These are phyloP conservation scores for Megaceryle torquata DNA, from an alignment of 2,113 vertebrate species.

Conservation along the genomic window DNA sequence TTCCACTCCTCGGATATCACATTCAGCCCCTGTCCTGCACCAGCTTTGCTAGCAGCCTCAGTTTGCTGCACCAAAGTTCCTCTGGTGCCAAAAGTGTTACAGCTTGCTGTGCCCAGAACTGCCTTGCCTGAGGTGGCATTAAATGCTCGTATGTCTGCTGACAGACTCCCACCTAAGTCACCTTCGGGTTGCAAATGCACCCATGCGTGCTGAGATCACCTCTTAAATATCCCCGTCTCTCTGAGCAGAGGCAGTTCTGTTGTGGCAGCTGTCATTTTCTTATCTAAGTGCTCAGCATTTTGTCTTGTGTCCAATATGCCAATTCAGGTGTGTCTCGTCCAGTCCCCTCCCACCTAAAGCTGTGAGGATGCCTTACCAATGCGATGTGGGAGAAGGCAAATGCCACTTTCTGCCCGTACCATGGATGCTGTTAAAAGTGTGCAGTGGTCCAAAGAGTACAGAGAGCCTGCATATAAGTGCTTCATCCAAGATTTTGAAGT, in stretches of 20 bases:
- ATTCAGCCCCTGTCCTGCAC: not conserved
- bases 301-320: accelerated
- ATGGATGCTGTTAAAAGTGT: not conserved
- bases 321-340: no score
- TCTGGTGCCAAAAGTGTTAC: accelerated
- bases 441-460: not conserved
- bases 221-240: not conserved
- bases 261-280: not conserved
- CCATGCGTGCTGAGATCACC: accelerated
- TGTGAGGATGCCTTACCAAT: not conserved
- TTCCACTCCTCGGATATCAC: not conserved
- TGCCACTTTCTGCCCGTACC: not conserved
- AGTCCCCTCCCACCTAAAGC: not conserved
- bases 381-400: not conserved
- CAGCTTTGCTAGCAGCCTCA: not conserved
- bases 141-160: accelerated
- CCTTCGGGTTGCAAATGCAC: not conserved
- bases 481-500: not conserved
- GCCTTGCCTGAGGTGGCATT: not conserved
- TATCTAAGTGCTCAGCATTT: not conserved
- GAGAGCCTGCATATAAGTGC: not conserved
- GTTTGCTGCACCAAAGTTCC: accelerated
- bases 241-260: not conserved
- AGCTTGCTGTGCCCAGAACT: not conserved
- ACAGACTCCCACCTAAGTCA: accelerated